Conservation (phyloP, 2,113 vertebrate species). For the Amphiprion ocellaris region DNA sequence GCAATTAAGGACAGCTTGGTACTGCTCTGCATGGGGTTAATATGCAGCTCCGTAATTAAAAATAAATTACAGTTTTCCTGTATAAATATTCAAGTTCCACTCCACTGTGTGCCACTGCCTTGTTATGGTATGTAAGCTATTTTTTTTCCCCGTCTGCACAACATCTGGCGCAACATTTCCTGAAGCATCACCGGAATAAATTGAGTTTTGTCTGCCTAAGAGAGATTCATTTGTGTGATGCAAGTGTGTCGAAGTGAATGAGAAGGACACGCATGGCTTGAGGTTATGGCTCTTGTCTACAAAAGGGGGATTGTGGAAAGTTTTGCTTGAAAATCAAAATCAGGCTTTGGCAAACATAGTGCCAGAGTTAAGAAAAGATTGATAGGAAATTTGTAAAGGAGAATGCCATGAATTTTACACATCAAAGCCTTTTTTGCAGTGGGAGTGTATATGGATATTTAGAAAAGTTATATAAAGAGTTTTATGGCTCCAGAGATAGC, state of each 20-base stretch:
- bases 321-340: slow-evolving; percentile 42
- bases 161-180: slow-evolving; percentile 81
- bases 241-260: slow-evolving; percentile 63
- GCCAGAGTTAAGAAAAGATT: slow-evolving; percentile 20
- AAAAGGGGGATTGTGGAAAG: slow-evolving; percentile 36
- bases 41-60: slow-evolving; percentile 86
- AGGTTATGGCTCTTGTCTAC: slow-evolving; percentile 57
- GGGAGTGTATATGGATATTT: background rate
- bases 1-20: slow-evolving; percentile 88
- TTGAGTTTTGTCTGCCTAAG: slow-evolving; percentile 76
- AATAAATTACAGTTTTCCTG: slow-evolving; percentile 87
- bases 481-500: background rate
- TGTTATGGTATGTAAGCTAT: slow-evolving; percentile 80
- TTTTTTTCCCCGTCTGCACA: slow-evolving; percentile 73
- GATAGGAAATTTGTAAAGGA: background rate
- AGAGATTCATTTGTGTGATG: slow-evolving; percentile 71
- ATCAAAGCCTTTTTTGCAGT: background rate
- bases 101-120: slow-evolving; percentile 73
- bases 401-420: background rate
- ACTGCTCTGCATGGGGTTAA: slow-evolving; percentile 86
- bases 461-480: background rate
- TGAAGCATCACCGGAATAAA: slow-evolving; percentile 82
- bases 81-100: slow-evolving; percentile 85
- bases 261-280: slow-evolving; percentile 65
- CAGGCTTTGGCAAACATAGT: slow-evolving; percentile 24